These are phyloP conservation scores for Bombus picipes DNA, from an alignment of 1,140 invertebrate species.

Conservation along the genomic window DNA sequence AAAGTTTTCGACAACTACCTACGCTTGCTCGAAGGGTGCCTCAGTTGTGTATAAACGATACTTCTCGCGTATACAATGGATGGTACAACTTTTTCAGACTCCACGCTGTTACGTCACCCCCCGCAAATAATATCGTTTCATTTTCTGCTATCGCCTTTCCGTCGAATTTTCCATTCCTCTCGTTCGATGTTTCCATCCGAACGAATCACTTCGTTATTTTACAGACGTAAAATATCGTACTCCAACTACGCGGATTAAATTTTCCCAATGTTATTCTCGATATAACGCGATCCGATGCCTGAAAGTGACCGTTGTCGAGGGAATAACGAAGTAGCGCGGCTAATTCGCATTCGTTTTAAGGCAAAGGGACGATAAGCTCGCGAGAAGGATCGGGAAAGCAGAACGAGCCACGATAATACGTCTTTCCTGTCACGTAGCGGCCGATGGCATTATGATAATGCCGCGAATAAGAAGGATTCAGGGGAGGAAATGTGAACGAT, in stretches of 20 bases:
- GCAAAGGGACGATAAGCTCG: slow-evolving; percentile 62
- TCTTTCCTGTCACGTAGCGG: slow-evolving; percentile 79
- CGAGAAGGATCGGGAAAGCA: slow-evolving; percentile 69
- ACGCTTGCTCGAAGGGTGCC: not conserved
- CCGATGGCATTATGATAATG: slow-evolving; percentile 80
- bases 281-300: no score
- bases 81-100: no score
- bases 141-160: not conserved
- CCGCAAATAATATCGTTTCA: rapidly evolving
- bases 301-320: not conserved
- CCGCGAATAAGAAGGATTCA: slow-evolving; percentile 75
- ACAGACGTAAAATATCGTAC: rapidly evolving
- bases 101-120: no score
- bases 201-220: no score
- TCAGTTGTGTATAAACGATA: not conserved
- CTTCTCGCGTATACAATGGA: no score
- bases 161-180: not conserved
- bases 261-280: no score
- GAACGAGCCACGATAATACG: slow-evolving; percentile 73
- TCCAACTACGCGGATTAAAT: no score
- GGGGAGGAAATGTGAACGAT: slow-evolving; percentile 74
- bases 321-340: slow-evolving; percentile 25
- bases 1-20: not conserved
- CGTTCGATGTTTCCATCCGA: no score
- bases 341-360: slow-evolving; percentile 73